These are phyloP conservation scores for Dasyprocta punctata DNA, from an alignment of 2,113 vertebrate species.

Conservation along the genomic window DNA sequence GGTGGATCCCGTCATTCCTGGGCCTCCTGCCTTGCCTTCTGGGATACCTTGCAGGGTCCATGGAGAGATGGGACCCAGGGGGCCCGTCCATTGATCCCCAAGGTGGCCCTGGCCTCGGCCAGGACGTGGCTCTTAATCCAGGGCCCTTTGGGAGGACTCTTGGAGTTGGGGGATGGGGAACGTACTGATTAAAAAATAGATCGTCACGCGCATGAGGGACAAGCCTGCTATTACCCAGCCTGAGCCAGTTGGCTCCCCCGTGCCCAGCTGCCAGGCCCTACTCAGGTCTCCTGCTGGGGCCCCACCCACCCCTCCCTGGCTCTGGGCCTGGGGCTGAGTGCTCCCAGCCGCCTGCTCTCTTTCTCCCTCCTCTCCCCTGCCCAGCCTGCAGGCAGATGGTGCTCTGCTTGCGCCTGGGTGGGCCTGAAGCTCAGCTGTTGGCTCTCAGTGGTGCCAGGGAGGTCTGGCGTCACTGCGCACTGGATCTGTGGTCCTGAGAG, in stretches of 20 bases:
- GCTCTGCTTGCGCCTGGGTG: slow-evolving; percentile 44
- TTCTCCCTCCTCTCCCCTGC: background rate
- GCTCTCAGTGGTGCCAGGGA: background rate
- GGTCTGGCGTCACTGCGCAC: background rate
- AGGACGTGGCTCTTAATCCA: background rate
- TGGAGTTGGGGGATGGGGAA: slow-evolving; percentile 23
- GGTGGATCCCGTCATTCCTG: background rate
- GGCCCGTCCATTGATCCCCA: background rate
- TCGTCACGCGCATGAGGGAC: slow-evolving; percentile 53
- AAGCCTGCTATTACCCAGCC: slow-evolving; percentile 49
- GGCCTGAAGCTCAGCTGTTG: slow-evolving; percentile 46
- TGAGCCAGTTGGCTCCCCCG: slow-evolving; percentile 44
- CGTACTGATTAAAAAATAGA: slow-evolving; percentile 73
- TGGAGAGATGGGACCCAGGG: background rate
- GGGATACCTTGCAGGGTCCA: background rate
- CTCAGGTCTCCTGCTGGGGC: slow-evolving; percentile 43
- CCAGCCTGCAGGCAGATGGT: slow-evolving; percentile 57
- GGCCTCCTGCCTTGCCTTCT: background rate
- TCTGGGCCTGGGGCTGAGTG: slow-evolving; percentile 45
- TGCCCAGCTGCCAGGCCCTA: slow-evolving; percentile 58
- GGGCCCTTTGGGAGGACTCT: background rate
- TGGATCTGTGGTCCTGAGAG: slow-evolving; percentile 37
- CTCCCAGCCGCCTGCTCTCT: background rate
- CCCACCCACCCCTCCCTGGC: slow-evolving; percentile 45
- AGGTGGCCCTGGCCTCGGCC: background rate